A percentile compares a stretch with the other conserved stretches of the same genome.
Evolutionary conservation across 2,888 invertebrate genomes (phyloP).

Genomic region (Melanostoma scalare): DNA sequence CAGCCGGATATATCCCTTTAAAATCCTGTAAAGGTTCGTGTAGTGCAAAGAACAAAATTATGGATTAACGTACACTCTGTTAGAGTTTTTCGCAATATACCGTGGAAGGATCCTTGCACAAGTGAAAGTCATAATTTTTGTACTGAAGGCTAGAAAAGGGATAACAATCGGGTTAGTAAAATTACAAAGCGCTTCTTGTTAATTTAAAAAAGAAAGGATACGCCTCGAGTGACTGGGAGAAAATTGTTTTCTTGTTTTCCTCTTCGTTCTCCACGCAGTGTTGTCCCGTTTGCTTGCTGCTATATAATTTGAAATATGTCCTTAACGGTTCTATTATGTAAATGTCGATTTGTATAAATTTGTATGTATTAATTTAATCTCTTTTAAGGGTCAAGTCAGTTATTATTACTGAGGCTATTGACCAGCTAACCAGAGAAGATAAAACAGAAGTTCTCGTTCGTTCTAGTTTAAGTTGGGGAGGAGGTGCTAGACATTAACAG

Average conservation of each 20-base stretch:
- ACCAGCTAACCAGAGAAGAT: slow-evolving; percentile 21
- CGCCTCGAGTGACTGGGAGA: slow-evolving; percentile 6
- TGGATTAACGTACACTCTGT: slow-evolving; percentile 39
- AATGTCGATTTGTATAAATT: slow-evolving; percentile 42
- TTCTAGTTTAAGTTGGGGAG: neutral
- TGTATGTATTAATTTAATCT: slow-evolving; percentile 37
- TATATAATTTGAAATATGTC: slow-evolving; percentile 29
- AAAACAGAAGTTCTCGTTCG: slow-evolving; percentile 1
- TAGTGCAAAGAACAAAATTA: slow-evolving; percentile 31
- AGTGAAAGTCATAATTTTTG: slow-evolving; percentile 38
- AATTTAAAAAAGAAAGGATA: neutral
- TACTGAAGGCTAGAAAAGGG: slow-evolving; percentile 25
- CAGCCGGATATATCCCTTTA: slow-evolving; percentile 19
- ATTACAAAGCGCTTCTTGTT: slow-evolving; percentile 32
- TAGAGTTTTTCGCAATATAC: slow-evolving; percentile 28
- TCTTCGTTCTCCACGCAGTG: neutral
- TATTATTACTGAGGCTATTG: slow-evolving; percentile 31
- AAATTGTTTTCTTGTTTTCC: no score
- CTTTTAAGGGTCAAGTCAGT: slow-evolving; percentile 29
- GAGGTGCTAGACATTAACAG: slow-evolving; percentile 9
- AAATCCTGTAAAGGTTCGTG: slow-evolving; percentile 13
- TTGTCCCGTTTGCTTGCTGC: neutral
- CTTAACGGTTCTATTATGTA: slow-evolving; percentile 29
- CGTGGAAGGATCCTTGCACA: slow-evolving; percentile 8
- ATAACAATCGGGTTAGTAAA: slow-evolving; percentile 30